These are phyloP conservation scores for Ptychobarbus kaznakovi DNA, from an alignment of 2,797 vertebrate species.

Conservation along the genomic window DNA sequence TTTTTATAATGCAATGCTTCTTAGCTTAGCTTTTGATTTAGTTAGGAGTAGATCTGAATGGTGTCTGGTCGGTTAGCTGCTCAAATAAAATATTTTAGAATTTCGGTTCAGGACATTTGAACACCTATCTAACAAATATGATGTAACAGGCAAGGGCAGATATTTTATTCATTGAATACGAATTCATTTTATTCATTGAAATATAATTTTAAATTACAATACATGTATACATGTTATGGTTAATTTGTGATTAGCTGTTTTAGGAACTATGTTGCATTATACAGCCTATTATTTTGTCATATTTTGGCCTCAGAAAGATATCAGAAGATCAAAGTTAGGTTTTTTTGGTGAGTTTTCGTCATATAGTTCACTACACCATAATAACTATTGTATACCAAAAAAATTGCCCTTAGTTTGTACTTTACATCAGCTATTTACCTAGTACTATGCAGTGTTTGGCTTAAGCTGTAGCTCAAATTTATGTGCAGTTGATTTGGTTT, in stretches of 20 bases:
- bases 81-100: background rate
- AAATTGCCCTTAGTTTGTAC: background rate
- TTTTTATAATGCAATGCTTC: background rate
- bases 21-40: background rate
- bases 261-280: background rate
- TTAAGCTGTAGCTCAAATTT: constrained; percentile 4
- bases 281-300: background rate
- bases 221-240: too few species aligned
- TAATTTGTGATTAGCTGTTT: background rate
- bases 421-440: constrained; percentile 2
- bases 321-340: background rate
- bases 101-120: background rate
- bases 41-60: background rate
- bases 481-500: constrained; percentile 25
- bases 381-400: background rate
- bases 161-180: too few species aligned
- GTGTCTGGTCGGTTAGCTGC: background rate
- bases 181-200: too few species aligned
- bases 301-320: background rate
- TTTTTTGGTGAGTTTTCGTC: background rate
- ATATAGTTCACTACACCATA: too few species aligned
- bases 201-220: too few species aligned
- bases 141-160: background rate
- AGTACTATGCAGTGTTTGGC: background rate
- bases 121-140: background rate